Evolutionary conservation across 1,140 invertebrate genomes (phyloP).

Genomic region (Akabosia matsudoensis): DNA sequence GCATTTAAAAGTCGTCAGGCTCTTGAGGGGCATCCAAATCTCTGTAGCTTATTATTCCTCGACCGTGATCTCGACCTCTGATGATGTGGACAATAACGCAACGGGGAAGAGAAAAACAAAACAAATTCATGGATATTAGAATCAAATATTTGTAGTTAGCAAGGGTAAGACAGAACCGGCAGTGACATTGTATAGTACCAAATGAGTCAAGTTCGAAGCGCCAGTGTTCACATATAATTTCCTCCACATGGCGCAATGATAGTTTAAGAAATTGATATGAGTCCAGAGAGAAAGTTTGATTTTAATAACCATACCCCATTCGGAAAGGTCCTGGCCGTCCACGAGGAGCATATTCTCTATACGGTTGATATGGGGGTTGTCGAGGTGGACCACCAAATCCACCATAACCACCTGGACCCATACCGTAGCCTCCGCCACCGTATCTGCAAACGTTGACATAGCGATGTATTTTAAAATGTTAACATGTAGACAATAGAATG

Average conservation of each 20-base stretch:
- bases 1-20: slow-evolving; percentile 67
- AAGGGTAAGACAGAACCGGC: no score
- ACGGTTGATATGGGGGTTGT: slow-evolving; percentile 11
- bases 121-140: background rate
- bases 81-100: background rate
- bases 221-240: no score
- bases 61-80: slow-evolving; percentile 66
- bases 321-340: slow-evolving; percentile 32
- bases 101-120: background rate
- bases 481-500: background rate
- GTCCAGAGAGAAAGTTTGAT: background rate
- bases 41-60: slow-evolving; percentile 82
- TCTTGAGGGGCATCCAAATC: slow-evolving; percentile 86
- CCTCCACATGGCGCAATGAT: no score
- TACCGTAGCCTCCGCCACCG: slow-evolving; percentile 49
- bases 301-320: slow-evolving; percentile 29
- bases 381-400: slow-evolving; percentile 33
- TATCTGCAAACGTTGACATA: slow-evolving; percentile 36
- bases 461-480: slow-evolving; percentile 16
- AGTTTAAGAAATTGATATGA: slow-evolving; percentile 2
- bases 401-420: slow-evolving; percentile 48
- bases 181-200: no score
- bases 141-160: background rate
- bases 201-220: no score
- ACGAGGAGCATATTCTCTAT: slow-evolving; percentile 25